phyloP scores from a whole-genome alignment of 2,888 invertebrate genomes.

The Microctonus hyperodae region DNA sequence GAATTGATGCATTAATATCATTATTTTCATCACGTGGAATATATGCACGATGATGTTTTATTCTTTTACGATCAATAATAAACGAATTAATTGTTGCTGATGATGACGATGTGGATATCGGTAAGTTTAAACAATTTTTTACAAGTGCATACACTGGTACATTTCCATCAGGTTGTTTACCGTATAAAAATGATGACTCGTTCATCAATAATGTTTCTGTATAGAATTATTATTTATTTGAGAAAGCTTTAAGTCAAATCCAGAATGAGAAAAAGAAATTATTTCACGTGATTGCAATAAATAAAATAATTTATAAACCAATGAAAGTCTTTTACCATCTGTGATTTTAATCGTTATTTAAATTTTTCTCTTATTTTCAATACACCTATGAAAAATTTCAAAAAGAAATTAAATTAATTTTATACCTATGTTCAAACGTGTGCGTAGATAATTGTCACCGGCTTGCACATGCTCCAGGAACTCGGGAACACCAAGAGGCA shows the following conservation, averaged over 20 bases:
- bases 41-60: constrained; percentile 10
- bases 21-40: constrained; percentile 1
- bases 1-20: constrained; percentile 26
- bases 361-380: neutral
- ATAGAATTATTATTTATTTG: constrained; percentile 24
- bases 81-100: constrained; percentile 11
- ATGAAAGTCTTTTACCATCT: neutral
- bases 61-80: constrained; percentile 13
- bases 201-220: constrained; percentile 63
- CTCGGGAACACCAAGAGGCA: constrained; percentile 70
- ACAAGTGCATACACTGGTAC: constrained; percentile 71
- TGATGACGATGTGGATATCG: neutral
- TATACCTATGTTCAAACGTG: constrained; percentile 50
- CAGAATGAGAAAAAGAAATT: neutral
- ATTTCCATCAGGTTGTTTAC: constrained; percentile 66
- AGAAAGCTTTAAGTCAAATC: neutral
- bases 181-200: constrained; percentile 68
- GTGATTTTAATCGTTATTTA: neutral
- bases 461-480: constrained; percentile 68
- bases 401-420: neutral
- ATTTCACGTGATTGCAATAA: neutral
- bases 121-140: constrained; percentile 61
- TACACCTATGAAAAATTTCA: neutral
- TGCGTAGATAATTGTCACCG: constrained; percentile 51
- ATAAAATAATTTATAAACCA: neutral